These are phyloP conservation scores for Diplosoma virens DNA, from an alignment of 23 tunicate genomes.

Conservation along the genomic window DNA sequence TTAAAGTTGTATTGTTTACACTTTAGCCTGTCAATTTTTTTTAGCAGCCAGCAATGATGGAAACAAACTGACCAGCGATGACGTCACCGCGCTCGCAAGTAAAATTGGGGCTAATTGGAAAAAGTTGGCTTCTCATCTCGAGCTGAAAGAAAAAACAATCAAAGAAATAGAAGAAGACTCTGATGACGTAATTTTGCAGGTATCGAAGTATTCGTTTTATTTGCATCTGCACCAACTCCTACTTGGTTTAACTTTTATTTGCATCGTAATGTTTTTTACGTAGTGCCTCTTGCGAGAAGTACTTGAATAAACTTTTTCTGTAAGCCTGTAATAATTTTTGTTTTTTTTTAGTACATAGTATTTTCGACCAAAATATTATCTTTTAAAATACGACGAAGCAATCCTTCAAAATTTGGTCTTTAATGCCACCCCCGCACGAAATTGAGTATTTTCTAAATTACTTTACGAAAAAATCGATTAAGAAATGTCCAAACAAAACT, in stretches of 20 bases:
- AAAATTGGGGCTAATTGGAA: slow-evolving; percentile 59
- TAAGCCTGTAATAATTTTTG: no score
- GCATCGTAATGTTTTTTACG: no score
- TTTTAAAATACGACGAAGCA: not conserved
- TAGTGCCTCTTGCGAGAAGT: no score
- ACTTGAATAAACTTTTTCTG: no score
- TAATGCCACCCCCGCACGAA: no score
- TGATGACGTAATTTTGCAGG: slow-evolving; percentile 67
- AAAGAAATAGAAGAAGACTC: slow-evolving; percentile 75
- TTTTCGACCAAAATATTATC: not conserved
- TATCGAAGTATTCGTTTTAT: not conserved
- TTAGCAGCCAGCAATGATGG: not conserved
- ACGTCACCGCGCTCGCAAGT: slow-evolving; percentile 50
- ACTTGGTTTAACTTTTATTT: no score
- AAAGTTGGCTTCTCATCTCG: slow-evolving; percentile 54
- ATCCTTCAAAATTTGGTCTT: no score
- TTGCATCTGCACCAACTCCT: not conserved
- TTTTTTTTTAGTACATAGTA: not conserved
- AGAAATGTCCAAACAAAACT: no score
- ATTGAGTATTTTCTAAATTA: no score
- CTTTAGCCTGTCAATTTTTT: not conserved
- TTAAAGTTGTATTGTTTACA: no score
- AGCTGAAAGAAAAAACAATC: slow-evolving; percentile 54
- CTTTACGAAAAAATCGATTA: no score
- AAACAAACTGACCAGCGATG: slow-evolving; percentile 52